phyloP scores from a whole-genome alignment of 1,140 invertebrate species.

The Melipona quadrifasciata region DNA sequence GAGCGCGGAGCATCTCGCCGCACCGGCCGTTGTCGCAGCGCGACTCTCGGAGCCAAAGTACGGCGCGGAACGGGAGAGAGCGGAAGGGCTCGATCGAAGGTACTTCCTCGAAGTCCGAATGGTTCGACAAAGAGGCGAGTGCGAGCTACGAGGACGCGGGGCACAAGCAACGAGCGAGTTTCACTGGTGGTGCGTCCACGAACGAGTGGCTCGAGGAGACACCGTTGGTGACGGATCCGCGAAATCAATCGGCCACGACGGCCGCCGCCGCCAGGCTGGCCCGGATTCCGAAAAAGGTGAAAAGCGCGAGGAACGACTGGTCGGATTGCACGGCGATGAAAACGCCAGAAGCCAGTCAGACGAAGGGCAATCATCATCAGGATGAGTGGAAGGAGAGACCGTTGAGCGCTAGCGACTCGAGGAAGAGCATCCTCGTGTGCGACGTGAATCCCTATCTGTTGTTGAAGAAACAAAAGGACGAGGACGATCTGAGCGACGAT shows the following conservation, averaged over 20 bases:
- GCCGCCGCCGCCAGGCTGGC: conserved; percentile 1
- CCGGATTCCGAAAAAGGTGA: conserved; percentile 28
- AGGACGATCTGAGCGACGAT: conserved; percentile 80
- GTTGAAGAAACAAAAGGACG: conserved; percentile 82
- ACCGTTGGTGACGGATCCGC: neutral
- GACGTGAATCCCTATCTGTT: conserved; percentile 93
- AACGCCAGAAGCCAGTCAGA: conserved; percentile 10
- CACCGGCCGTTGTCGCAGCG: conserved; percentile 78
- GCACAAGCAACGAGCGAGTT: conserved; percentile 52
- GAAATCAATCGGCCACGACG: conserved; percentile 20
- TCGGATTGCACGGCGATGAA: neutral
- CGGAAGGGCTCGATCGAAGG: conserved; percentile 57
- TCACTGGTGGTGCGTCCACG: conserved; percentile 23
- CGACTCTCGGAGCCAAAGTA: conserved; percentile 82
- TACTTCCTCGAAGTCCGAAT: conserved; percentile 67
- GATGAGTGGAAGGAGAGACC: conserved; percentile 47
- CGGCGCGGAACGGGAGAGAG: conserved; percentile 77
- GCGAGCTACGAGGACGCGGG: conserved; percentile 58
- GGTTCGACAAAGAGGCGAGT: conserved; percentile 73
- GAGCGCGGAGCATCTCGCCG: conserved; percentile 85
- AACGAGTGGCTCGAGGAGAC: conserved; percentile 60
- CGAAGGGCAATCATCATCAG: conserved; percentile 22
- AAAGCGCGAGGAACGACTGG: conserved; percentile 30
- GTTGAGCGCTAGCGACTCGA: conserved; percentile 63
- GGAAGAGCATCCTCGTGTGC: conserved; percentile 90